These are phyloP conservation scores for Epiblema foenella DNA, from an alignment of 2,888 invertebrate species.

Conservation along the genomic window DNA sequence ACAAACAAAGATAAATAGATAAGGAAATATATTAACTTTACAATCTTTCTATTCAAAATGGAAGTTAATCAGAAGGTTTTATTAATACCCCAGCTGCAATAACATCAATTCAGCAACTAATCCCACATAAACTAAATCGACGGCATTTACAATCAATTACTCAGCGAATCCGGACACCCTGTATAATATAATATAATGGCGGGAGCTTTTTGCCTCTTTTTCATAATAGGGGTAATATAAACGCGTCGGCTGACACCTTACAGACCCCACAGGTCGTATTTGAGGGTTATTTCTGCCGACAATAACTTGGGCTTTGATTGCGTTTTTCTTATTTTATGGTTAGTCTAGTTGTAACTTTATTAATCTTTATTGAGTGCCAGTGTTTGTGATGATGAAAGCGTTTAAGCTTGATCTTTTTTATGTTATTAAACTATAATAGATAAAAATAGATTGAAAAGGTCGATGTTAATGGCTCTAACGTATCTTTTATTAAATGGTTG, in stretches of 20 bases:
- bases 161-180: slow-evolving; percentile 41
- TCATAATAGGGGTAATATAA: slow-evolving; percentile 79
- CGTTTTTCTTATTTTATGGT: slow-evolving; percentile 31
- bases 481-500: too few species aligned
- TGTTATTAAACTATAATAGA: neutral
- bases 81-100: slow-evolving; percentile 1
- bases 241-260: slow-evolving; percentile 81
- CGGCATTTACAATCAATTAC: slow-evolving; percentile 44
- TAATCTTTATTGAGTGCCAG: slow-evolving; percentile 24
- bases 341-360: slow-evolving; percentile 8
- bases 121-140: slow-evolving; percentile 32
- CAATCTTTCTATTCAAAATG: neutral
- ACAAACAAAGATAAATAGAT: neutral
- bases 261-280: slow-evolving; percentile 81
- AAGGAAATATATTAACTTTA: too few species aligned
- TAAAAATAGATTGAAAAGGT: neutral
- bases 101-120: slow-evolving; percentile 24
- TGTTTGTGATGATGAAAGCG: neutral
- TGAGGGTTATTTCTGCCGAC: slow-evolving; percentile 59
- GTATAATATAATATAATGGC: slow-evolving; percentile 47
- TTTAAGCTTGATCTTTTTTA: slow-evolving; percentile 12
- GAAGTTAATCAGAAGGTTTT: slow-evolving; percentile 1
- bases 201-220: slow-evolving; percentile 69
- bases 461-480: too few species aligned
- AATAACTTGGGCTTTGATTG: slow-evolving; percentile 52